A percentile compares a stretch with the other conserved stretches of the same genome.
Conservation (phyloP, 2,888 invertebrate species). For the Drosophila pegasa region DNA sequence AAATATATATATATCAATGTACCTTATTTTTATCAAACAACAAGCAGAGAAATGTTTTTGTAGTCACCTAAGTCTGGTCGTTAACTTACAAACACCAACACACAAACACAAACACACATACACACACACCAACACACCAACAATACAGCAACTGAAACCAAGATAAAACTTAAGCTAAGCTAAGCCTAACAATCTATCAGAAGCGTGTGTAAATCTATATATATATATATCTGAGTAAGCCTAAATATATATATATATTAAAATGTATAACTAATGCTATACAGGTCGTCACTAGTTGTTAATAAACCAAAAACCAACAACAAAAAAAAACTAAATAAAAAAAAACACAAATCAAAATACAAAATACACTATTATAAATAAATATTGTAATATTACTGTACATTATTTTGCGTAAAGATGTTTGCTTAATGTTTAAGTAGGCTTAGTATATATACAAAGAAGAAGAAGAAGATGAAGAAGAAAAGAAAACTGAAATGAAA, state of each 20-base stretch:
- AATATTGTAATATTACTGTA: slow-evolving; percentile 57
- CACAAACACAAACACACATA: too few relatives aligned
- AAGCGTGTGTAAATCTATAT: slow-evolving; percentile 3
- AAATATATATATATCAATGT: slow-evolving; percentile 64
- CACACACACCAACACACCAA: slow-evolving; percentile 57
- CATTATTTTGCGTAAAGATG: slow-evolving; percentile 60
- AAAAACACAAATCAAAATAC: slow-evolving; percentile 29
- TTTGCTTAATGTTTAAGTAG: slow-evolving; percentile 77
- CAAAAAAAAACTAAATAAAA: slow-evolving; percentile 10
- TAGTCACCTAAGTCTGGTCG: slow-evolving; percentile 78
- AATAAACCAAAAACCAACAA: slow-evolving; percentile 47
- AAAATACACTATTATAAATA: slow-evolving; percentile 56
- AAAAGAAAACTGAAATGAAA: slow-evolving; percentile 33
- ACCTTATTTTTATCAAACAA: slow-evolving; percentile 75
- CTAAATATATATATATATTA: neutral
- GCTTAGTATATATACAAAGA: slow-evolving; percentile 66
- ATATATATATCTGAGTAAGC: neutral
- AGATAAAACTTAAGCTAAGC: slow-evolving; percentile 24
- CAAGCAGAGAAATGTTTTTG: slow-evolving; percentile 54
- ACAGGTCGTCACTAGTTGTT: slow-evolving; percentile 64
- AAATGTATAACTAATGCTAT: slow-evolving; percentile 42
- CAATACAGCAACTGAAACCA: slow-evolving; percentile 70
- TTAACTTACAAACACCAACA: slow-evolving; percentile 67
- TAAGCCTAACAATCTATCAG: slow-evolving; percentile 31
- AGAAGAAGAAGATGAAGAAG: slow-evolving; percentile 5